Base-by-base conservation (phyloP, 2,888 invertebrate species). In the Linyphia triangularis region DNA sequence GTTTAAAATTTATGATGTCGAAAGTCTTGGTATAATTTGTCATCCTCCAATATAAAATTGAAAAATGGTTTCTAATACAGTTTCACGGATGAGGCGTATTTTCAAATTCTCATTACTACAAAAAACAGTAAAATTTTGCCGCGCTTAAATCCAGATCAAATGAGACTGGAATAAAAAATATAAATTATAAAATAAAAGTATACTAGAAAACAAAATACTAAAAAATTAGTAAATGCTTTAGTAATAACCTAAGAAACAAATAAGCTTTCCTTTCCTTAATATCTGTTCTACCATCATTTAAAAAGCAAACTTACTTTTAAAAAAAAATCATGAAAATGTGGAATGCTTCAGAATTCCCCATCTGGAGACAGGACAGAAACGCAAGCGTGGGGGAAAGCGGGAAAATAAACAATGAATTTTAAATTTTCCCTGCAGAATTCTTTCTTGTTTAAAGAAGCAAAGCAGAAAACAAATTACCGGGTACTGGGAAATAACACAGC, bases 351-450 rank as follows among this genome's bases (percentile, higher is more conserved):
- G 33, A 33, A 67, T n/a, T 67, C 33, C 22, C n/a, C 19, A n/a
- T 33, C 67, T 33, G n/a, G 30, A 33, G 19, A 19, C 59, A 59
- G n/a, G 67, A 67, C 30, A 67, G n/a, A 67, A 67, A 67, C 33
- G 30, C 67, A 7, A 33, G 67, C 30, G n/a, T n/a, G 10, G 33
- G 33, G 33, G n/a, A n/a, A n/a, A n/a, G n/a, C 10, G 40, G 16
- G 16, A 33, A 40, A 77, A 57, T 73, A 63, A 63, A 77, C 77
- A 77, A 77, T 63, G 63, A 63, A 77, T 63, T 77, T 77, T 61
- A 77, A 63, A 77, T 77, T 37, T 63, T 63, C 33, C 26, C 26
- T 24, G 13, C 16, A 67, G 16, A 28, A 67, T 40, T 63, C 24
- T 6, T n/a, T 63, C 9, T 40, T 33, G 61, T 28, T 1, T 37